These are phyloP conservation scores for Myiotriccus ornatus DNA, from an alignment of 2,797 vertebrate species.

Conservation along the genomic window DNA sequence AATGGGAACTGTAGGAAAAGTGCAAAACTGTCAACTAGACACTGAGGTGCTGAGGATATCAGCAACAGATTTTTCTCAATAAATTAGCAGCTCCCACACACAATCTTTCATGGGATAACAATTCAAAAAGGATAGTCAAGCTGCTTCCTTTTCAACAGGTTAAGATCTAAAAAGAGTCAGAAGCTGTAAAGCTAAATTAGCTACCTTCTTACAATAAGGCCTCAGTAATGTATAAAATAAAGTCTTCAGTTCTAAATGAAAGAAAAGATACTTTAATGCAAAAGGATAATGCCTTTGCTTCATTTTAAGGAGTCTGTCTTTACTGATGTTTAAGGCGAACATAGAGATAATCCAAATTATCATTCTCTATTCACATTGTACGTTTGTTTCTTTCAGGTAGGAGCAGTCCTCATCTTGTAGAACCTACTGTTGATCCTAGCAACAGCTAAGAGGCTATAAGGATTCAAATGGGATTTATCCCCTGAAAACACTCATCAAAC, in stretches of 20 bases:
- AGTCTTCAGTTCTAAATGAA: not conserved
- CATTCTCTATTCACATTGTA: not conserved
- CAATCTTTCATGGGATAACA: slow-evolving; percentile 17
- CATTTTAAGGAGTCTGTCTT: not conserved
- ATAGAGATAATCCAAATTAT: not conserved
- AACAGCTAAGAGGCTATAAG: not conserved
- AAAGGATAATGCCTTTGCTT: not conserved
- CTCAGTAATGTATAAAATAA: not conserved
- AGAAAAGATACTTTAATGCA: not conserved
- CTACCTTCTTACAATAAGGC: not conserved
- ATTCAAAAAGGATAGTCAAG: slow-evolving; percentile 28
- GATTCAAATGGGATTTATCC: not conserved
- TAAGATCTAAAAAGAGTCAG: not conserved
- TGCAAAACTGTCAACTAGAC: not conserved
- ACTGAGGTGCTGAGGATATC: not conserved
- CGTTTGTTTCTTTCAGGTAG: not conserved
- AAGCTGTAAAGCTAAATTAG: not conserved
- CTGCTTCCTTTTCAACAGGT: not conserved
- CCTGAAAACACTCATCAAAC: not conserved
- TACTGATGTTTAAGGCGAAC: not conserved
- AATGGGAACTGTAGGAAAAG: slow-evolving; percentile 17
- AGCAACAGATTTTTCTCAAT: slow-evolving; percentile 21
- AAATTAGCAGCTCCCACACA: not conserved
- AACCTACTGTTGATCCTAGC: not conserved
- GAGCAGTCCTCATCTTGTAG: not conserved